phyloP scores from a whole-genome alignment of 2,113 vertebrate genomes.

The Tragelaphus scriptus region DNA sequence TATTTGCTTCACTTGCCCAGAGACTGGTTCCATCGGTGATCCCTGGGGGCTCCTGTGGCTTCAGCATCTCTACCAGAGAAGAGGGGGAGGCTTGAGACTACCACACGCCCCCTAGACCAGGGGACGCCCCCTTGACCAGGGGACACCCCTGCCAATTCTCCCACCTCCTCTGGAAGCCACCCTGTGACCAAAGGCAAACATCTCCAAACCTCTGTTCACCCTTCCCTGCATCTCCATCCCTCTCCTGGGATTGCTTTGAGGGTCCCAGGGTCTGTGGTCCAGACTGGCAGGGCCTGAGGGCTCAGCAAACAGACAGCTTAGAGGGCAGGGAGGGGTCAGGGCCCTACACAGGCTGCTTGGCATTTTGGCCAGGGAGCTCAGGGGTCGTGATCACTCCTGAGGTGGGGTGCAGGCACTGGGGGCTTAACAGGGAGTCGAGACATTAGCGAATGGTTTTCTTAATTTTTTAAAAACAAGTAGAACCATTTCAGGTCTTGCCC shows the following conservation, averaged over 20 bases:
- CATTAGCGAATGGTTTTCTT: neutral
- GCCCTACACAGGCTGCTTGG: neutral
- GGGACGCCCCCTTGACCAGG: neutral
- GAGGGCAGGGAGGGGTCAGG: neutral
- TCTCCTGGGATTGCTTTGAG: neutral
- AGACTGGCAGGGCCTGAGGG: neutral
- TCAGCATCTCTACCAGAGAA: neutral
- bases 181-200: fast-evolving
- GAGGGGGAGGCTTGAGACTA: neutral
- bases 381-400: fast-evolving
- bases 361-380: neutral
- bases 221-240: fast-evolving
- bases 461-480: neutral
- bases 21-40: too few species aligned
- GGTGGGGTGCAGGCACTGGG: too few species aligned
- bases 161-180: neutral
- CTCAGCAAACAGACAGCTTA: neutral
- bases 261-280: neutral
- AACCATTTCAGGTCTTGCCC: neutral
- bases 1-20: neutral
- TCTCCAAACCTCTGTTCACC: neutral
- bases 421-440: neutral
- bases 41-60: neutral
- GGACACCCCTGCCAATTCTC: neutral
- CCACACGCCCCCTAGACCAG: neutral